Evolutionary conservation across 2,888 invertebrate genomes (phyloP).

Genomic region (Clitarchus hookeri): DNA sequence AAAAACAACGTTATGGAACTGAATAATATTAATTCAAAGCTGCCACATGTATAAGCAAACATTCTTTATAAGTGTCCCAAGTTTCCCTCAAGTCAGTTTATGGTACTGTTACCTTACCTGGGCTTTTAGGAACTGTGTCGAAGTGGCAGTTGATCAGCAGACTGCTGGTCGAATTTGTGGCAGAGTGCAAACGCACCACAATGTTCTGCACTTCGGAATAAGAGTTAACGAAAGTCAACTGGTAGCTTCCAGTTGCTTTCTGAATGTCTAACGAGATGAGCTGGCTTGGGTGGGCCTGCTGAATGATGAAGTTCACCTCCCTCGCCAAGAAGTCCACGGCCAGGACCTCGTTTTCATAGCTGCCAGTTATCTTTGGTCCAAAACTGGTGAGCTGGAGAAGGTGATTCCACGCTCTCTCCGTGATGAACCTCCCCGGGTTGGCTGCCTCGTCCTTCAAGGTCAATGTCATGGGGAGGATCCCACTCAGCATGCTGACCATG

Average conservation of each 20-base stretch:
- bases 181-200: constrained; percentile 56
- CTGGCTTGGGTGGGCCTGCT: constrained; percentile 45
- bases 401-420: constrained; percentile 67
- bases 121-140: constrained; percentile 60
- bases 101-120: constrained; percentile 50
- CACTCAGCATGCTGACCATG: constrained; percentile 17
- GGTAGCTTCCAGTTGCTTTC: constrained; percentile 57
- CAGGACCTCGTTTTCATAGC: constrained; percentile 47
- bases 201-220: constrained; percentile 57
- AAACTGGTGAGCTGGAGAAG: constrained; percentile 56
- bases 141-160: constrained; percentile 64
- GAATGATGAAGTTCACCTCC: constrained; percentile 51
- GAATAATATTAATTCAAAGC: no score
- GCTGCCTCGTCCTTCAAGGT: constrained; percentile 53
- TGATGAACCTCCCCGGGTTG: constrained; percentile 60
- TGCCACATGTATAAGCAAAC: no score
- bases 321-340: constrained; percentile 54
- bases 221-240: constrained; percentile 56
- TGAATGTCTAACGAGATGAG: constrained; percentile 55
- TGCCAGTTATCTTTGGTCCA: constrained; percentile 48
- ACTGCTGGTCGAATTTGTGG: constrained; percentile 51
- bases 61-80: not conserved
- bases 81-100: no score
- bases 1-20: no score
- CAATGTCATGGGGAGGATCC: constrained; percentile 59